Evolutionary conservation across 2,888 invertebrate species (phyloP).

Genomic region (Diarsia dahlii): DNA sequence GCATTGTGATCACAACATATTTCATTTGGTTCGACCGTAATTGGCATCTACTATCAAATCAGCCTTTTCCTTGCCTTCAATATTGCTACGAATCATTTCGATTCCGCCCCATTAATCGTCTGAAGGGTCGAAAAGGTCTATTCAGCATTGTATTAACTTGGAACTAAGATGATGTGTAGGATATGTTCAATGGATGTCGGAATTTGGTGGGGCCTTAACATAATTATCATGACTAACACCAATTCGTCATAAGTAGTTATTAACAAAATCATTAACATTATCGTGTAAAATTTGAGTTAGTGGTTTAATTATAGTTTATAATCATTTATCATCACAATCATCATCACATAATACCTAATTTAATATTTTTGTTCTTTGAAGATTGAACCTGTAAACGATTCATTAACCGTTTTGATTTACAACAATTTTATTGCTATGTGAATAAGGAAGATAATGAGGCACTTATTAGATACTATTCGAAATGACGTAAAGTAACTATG

Average conservation of each 20-base stretch:
- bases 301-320: slow-evolving; percentile 2
- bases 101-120: slow-evolving; percentile 1
- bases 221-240: slow-evolving; percentile 53
- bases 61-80: slow-evolving; percentile 1
- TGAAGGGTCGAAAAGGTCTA: slow-evolving; percentile 7
- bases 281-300: slow-evolving; percentile 21
- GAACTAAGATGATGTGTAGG: slow-evolving; percentile 52
- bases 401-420: neutral
- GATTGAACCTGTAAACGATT: neutral
- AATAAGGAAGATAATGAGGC: neutral
- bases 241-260: slow-evolving; percentile 38
- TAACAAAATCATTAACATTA: slow-evolving; percentile 55
- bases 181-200: slow-evolving; percentile 21
- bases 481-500: neutral
- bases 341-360: slow-evolving; percentile 8
- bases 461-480: neutral
- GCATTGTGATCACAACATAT: neutral
- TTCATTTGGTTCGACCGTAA: slow-evolving; percentile 13
- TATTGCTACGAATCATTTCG: neutral
- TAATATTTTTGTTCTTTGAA: too few relatives aligned
- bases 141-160: slow-evolving; percentile 40
- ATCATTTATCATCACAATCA: slow-evolving; percentile 1
- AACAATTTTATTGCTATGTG: slow-evolving; percentile 6
- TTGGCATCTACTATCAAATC: slow-evolving; percentile 22
- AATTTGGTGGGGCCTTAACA: slow-evolving; percentile 45